These are phyloP conservation scores for Neotoxoptera formosana DNA, from an alignment of 1,140 invertebrate species.

Conservation along the genomic window DNA sequence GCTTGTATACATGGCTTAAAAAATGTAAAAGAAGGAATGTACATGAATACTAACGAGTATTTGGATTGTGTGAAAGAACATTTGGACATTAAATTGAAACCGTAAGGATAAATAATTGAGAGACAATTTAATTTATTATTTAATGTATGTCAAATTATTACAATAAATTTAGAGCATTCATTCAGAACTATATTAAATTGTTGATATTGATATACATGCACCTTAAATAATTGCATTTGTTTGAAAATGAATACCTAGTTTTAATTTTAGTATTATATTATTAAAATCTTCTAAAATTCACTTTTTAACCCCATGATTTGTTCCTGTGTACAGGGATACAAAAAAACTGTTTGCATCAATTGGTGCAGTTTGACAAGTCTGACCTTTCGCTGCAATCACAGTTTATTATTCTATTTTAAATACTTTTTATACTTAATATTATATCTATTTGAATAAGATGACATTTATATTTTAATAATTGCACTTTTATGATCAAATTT, in stretches of 20 bases:
- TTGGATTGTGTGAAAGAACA: constrained; percentile 81
- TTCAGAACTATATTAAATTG: not conserved
- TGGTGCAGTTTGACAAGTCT: constrained; percentile 45
- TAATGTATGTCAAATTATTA: not conserved
- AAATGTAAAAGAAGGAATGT: constrained; percentile 81
- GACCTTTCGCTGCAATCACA: not conserved
- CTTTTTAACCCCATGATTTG: constrained; percentile 29
- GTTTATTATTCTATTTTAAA: not conserved
- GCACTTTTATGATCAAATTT: not conserved
- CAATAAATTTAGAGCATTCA: not conserved
- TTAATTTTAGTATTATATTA: not conserved
- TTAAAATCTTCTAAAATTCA: not conserved
- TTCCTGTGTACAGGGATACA: constrained; percentile 40
- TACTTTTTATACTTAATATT: constrained; percentile 18
- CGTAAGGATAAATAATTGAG: constrained; percentile 32
- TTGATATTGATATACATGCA: not conserved
- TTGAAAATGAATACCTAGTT: not conserved
- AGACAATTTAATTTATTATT: not conserved
- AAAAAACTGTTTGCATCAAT: constrained; percentile 53
- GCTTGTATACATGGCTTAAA: constrained; percentile 83
- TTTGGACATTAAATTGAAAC: constrained; percentile 69
- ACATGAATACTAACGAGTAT: constrained; percentile 85
- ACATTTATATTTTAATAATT: not conserved
- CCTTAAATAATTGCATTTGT: not conserved
- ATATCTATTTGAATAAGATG: constrained; percentile 1